Conservation (phyloP, 2,888 invertebrate species). For the Fissipunctia ypsillon region DNA sequence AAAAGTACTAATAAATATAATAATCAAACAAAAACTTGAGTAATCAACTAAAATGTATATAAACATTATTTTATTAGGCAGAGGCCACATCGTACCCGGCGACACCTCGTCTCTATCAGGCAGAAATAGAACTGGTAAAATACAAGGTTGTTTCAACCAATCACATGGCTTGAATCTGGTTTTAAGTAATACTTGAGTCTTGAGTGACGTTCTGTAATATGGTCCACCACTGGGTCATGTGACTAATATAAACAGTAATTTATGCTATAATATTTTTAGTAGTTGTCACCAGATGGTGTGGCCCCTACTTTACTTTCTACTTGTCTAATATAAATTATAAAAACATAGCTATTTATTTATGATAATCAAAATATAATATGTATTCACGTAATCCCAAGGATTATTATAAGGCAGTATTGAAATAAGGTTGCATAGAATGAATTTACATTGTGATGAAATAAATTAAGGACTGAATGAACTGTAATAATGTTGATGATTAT, state of each 20-base stretch:
- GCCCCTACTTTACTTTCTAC: conserved; percentile 21
- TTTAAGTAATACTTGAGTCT: too few species aligned
- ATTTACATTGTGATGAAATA: conserved; percentile 85
- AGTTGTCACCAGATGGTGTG: conserved; percentile 8
- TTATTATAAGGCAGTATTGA: conserved; percentile 74
- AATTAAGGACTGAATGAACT: conserved; percentile 83
- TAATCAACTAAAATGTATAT: conserved; percentile 50
- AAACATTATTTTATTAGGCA: conserved; percentile 30
- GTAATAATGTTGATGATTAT: conserved; percentile 65
- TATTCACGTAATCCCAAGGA: conserved; percentile 80
- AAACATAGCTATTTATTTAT: conserved; percentile 58
- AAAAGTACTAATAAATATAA: conserved; percentile 48
- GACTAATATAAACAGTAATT: neutral
- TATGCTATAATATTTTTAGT: neutral
- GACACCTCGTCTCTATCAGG: conserved; percentile 6
- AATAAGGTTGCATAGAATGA: conserved; percentile 74
- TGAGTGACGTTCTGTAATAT: too few species aligned
- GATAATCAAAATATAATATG: conserved; percentile 47
- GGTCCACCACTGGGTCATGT: neutral
- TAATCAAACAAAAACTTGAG: conserved; percentile 48
- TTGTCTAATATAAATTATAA: conserved; percentile 49
- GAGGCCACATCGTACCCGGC: neutral
- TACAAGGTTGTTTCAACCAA: too few species aligned
- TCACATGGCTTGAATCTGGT: too few species aligned
- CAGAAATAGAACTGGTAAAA: conserved; percentile 11